A percentile compares a stretch with the other conserved stretches of the same genome.
Evolutionary conservation across 2,113 vertebrate genomes (phyloP).

Genomic region (Clarias batrachus): DNA sequence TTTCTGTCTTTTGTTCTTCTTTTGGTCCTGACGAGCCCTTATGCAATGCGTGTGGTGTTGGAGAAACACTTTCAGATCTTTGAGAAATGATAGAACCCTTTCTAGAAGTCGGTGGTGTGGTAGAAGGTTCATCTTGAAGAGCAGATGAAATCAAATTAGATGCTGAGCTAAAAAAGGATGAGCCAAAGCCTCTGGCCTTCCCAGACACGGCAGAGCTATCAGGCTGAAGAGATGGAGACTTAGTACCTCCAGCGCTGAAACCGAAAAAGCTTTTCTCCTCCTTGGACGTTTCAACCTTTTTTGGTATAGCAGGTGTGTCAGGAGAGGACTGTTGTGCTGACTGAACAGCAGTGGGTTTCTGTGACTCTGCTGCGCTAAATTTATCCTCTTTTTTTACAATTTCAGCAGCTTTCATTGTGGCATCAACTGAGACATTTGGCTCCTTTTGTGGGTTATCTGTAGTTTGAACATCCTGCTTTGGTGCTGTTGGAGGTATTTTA

Average conservation of each 20-base stretch:
- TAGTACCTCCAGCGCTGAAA: slow-evolving; percentile 55
- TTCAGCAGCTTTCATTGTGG: slow-evolving; percentile 44
- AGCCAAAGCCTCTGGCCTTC: slow-evolving; percentile 71
- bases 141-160: slow-evolving; percentile 72
- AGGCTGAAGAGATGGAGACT: slow-evolving; percentile 53
- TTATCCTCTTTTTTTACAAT: slow-evolving; percentile 44
- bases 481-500: slow-evolving; percentile 30
- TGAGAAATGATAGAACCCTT: slow-evolving; percentile 68
- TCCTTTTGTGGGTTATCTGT: slow-evolving; percentile 4
- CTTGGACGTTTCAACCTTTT: slow-evolving; percentile 61
- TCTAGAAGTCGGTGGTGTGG: slow-evolving; percentile 63
- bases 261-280: slow-evolving; percentile 75
- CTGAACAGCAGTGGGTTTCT: slow-evolving; percentile 43
- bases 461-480: slow-evolving; percentile 5
- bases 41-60: slow-evolving; percentile 45
- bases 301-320: slow-evolving; percentile 60
- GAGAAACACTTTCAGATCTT: slow-evolving; percentile 44
- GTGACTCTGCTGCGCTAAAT: slow-evolving; percentile 52
- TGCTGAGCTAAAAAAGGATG: slow-evolving; percentile 74
- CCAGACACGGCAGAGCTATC: slow-evolving; percentile 66
- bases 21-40: slow-evolving; percentile 59
- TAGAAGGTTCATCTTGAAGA: slow-evolving; percentile 66
- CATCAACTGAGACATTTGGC: background rate
- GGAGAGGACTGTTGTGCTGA: slow-evolving; percentile 42
- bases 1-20: slow-evolving; percentile 58